Base-by-base conservation (phyloP, 2,113 vertebrate genomes). In the Scopus umbretta region DNA sequence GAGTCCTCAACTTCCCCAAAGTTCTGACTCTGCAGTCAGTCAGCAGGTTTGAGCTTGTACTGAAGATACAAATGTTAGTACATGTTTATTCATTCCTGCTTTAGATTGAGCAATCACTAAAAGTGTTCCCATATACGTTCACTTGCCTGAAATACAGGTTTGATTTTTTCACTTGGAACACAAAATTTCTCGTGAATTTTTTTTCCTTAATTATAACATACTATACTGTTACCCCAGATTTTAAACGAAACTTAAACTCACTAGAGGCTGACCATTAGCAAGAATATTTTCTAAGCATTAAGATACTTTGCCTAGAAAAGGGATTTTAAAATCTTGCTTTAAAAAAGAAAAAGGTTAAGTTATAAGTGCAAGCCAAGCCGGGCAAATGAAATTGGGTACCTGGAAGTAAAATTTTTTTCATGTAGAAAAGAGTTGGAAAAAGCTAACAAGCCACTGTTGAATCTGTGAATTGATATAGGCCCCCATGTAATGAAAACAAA, bases 71-170 rank as follows among this genome's bases (percentile, higher is more conserved):
- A 30, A 0, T 30, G 75, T 26, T 47, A 30, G 53, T 23, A 26
- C 82, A 12, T 6, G 86, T 93, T 78, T 42, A 15, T 40, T 66
- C 82, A 7, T 52, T 78, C 75, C 90, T 80, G 67, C 79, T 74
- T 8, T 25, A 47, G 27, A 11, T 27, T 16, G 26, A 74, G 88
- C 82, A 90, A 6, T 43, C 27, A 0, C 75, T 61, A 5, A 12
- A 10, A 84, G 22, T 0, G 0, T 65, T n/a, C 86, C 86, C 6
- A 2, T 67, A 0, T 6, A 15, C 52, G 23, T 59, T 71, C n/a
- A 13, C 36, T 43, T 71, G 59, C 53, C 56, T 67, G 19, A 87
- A 89, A 52, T 13, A 10, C 34, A 49, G 30, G 4, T 58, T 81
- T 61, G 43, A 8, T 55, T 88, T 79, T 65, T 76, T n/a, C 30